These are phyloP conservation scores for Coptotermes formosanus DNA, from an alignment of 1,140 invertebrate species.

Conservation along the genomic window DNA sequence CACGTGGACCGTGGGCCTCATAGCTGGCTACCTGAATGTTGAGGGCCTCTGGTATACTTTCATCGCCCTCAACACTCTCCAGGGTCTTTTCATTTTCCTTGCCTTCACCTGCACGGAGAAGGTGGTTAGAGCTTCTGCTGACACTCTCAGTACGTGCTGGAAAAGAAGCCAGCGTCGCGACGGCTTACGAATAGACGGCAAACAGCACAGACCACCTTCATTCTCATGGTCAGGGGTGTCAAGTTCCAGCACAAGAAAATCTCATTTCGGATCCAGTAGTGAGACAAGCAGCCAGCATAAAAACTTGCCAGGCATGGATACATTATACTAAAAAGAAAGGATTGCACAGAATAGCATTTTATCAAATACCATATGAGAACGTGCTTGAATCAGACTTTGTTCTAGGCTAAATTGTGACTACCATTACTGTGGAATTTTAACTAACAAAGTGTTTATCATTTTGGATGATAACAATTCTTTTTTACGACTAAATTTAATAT, in stretches of 20 bases:
- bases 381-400: no score
- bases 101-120: slow-evolving; percentile 56
- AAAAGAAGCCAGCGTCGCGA: neutral
- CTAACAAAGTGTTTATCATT: no score
- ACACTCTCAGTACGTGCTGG: neutral
- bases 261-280: slow-evolving; percentile 6
- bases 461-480: no score
- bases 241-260: slow-evolving; percentile 23
- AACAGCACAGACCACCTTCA: slow-evolving; percentile 9
- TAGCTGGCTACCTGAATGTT: slow-evolving; percentile 50
- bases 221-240: slow-evolving; percentile 22
- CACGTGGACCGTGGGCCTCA: slow-evolving; percentile 54
- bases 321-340: neutral
- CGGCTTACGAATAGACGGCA: slow-evolving; percentile 4
- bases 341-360: no score
- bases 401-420: no score
- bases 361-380: no score
- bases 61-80: slow-evolving; percentile 56
- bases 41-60: slow-evolving; percentile 52
- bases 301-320: neutral
- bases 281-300: neutral
- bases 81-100: slow-evolving; percentile 60
- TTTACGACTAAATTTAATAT: no score
- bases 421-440: no score
- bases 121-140: slow-evolving; percentile 39